Evolutionary conservation across 2,888 invertebrate species (phyloP).

Genomic region (Sphecodes monilicornis): DNA sequence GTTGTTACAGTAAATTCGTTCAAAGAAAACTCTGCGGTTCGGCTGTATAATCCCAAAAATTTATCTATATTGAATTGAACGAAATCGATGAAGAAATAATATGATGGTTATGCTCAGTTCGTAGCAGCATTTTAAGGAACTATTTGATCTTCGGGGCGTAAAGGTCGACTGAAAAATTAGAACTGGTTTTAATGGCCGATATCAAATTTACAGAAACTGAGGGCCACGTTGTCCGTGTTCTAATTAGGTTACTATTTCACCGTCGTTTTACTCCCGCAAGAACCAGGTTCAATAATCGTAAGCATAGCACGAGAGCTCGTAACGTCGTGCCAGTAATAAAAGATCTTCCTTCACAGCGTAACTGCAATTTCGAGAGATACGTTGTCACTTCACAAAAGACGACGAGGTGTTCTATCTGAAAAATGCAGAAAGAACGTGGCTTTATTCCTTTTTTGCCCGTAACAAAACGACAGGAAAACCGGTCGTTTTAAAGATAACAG

Average conservation of each 20-base stretch:
- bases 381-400: slow-evolving; percentile 32
- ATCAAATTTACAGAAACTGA: not conserved
- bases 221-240: not conserved
- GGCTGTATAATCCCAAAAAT: not conserved
- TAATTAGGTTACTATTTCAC: slow-evolving; percentile 8
- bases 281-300: slow-evolving; percentile 58
- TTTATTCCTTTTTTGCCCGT: not conserved
- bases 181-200: not conserved
- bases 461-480: slow-evolving; percentile 25
- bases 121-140: not conserved
- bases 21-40: not conserved
- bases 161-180: not conserved
- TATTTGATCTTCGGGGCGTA: not conserved
- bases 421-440: slow-evolving; percentile 28
- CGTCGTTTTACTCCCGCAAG: not conserved
- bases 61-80: not conserved
- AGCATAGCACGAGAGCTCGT: slow-evolving; percentile 43
- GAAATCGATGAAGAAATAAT: not conserved
- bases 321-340: slow-evolving; percentile 56
- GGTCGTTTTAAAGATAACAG: slow-evolving; percentile 25
- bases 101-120: not conserved
- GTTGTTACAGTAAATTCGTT: not conserved
- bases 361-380: slow-evolving; percentile 28
- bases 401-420: slow-evolving; percentile 22
- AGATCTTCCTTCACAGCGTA: slow-evolving; percentile 50